phyloP scores from a whole-genome alignment of 2,113 vertebrate genomes.

The Ageneiosus marmoratus region DNA sequence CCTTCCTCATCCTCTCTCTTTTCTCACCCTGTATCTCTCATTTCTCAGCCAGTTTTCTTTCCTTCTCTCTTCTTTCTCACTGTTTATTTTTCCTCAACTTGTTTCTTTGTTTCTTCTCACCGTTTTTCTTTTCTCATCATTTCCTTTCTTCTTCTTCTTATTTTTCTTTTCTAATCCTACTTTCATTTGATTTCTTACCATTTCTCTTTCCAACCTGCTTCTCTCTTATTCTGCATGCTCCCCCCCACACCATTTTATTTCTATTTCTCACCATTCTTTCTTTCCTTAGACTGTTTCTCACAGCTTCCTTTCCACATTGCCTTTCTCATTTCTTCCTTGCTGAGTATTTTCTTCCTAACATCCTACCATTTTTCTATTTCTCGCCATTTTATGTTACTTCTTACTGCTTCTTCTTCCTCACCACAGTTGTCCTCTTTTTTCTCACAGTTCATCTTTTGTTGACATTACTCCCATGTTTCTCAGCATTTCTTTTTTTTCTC shows the following conservation, averaged over 20 bases:
- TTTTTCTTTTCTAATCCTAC: neutral
- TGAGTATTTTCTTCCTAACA: neutral
- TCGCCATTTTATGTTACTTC: neutral
- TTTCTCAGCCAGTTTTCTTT: slow-evolving; percentile 16
- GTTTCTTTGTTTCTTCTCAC: neutral
- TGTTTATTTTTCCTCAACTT: slow-evolving; percentile 4
- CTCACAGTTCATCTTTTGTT: neutral
- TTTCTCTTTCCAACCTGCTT: neutral
- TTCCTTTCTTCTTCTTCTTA: neutral
- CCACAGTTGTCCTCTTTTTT: neutral
- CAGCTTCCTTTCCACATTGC: neutral
- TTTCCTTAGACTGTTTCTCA: slow-evolving; percentile 3
- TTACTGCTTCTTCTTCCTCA: neutral
- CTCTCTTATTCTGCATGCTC: neutral
- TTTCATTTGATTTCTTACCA: neutral
- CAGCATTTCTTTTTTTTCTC: neutral
- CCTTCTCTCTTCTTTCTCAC: slow-evolving; percentile 17
- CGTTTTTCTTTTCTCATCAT: neutral
- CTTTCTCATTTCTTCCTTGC: neutral
- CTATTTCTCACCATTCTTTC: neutral
- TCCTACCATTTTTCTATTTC: neutral
- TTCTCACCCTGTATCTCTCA: neutral
- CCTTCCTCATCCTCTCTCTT: neutral
- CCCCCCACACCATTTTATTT: neutral
- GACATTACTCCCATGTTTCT: neutral